Evolutionary conservation across 2,113 vertebrate species (phyloP), one percentile per base, ranked within the genome.

Genomic region (Sylvilagus bachmani): DNA sequence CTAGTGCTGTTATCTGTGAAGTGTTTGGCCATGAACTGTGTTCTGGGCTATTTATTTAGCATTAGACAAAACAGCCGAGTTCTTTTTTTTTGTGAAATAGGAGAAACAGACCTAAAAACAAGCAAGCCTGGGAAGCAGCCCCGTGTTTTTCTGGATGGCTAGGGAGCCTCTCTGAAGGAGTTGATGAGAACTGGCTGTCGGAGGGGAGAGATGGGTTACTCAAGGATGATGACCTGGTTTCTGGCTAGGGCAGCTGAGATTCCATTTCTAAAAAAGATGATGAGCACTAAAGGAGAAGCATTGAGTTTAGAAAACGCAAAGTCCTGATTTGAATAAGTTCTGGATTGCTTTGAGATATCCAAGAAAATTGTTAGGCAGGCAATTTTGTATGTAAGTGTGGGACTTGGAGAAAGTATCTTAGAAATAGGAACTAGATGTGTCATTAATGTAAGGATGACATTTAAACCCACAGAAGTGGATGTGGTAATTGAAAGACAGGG

Each of bases 31-130:
- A 49, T 74, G 24, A 9, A 49, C 27, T 61, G 16, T 78, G 7
- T 55, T 74, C n/a, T 17, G 44, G 29, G 11, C 58, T 89, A 5
- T 87, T 90, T 82, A 64, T 83, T 78, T 84, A 71, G 49, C 91
- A 49, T 38, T 55, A 25, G 31, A 29, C 62, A 70, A 3, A 82
- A 69, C 17, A 86, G 14, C 55, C 75, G 38, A 22, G 3, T 66
- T 89, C 25, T 75, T 82, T 95, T 29, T 29, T 79, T 94, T 85
- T 21, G 27, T 87, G 69, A 94, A 66, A 12, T 73, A 25, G n/a
- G 75, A 73, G 44, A 80, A 17, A 87, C 10, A 82, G 70, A 96
- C 67, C 44, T 44, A 44, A 44, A 44, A 44, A 73, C 49, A 78
- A 78, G 77, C 70, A 74, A n/a, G 29, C 10, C 1, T 14, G 16